Base-by-base conservation (phyloP, 1,140 invertebrate species). In the Leucophenga varia region DNA sequence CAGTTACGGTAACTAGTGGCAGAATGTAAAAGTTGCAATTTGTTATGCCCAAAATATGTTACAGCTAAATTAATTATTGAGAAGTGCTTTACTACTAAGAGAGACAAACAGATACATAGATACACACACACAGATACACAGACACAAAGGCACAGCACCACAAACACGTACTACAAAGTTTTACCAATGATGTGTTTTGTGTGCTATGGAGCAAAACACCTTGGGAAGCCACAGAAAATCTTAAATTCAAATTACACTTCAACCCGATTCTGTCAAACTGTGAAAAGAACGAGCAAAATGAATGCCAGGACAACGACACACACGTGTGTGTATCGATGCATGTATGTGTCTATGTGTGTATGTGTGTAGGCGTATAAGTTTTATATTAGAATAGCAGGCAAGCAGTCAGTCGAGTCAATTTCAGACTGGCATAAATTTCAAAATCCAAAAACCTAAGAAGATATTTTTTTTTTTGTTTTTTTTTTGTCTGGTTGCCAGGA, bases 171-270 rank as follows among this genome's bases (percentile, higher is more conserved):
- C 22, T 5, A 25, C 22, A 35, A 35, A 16, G n/a, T n/a, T n/a
- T n/a, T n/a, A n/a, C n/a, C n/a, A n/a, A n/a, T n/a, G n/a, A n/a
- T n/a, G n/a, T n/a, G n/a, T n/a, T n/a, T n/a, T n/a, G n/a, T n/a
- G n/a, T n/a, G 32, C n/a, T 6, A 13, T 12, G n/a, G 6, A 12
- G 16, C 35, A 17, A 3, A 18, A 30, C 52, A 65, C 58, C 55
- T 65, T 65, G 47, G 37, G 56, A 51, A 57, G 45, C 56, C 64
- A 44, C 59, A 61, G 64, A 50, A 67, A 68, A 67, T 67, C 63
- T 67, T 67, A 67, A 67, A 67, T 67, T 67, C 59, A 67, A 67
- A 67, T 67, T 67, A 67, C 64, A 57, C 59, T 63, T 63, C 54
- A 59, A 50, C 19, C 56, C 56, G 59, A 53, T 56, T 55, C 54